Conservation (phyloP, 2,888 invertebrate species). For the Hypercompe scribonia region DNA sequence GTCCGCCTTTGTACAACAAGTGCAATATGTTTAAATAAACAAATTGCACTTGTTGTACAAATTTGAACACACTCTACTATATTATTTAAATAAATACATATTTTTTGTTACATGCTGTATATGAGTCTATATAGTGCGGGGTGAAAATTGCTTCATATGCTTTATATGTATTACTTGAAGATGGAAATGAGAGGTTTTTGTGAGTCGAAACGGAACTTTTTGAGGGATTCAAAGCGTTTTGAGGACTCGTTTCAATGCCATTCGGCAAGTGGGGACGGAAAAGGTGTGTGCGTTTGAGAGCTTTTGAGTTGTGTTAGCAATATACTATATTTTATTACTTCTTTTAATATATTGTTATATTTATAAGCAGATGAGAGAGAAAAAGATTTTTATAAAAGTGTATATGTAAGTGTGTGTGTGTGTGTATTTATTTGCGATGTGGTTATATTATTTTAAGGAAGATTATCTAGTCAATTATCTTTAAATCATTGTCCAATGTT, state of each 20-base stretch:
- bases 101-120: slow-evolving; percentile 9
- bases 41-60: too few relatives aligned
- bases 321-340: slow-evolving; percentile 18
- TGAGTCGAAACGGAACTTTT: slow-evolving; percentile 46
- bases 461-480: too few relatives aligned
- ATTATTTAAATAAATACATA: background rate
- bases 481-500: too few relatives aligned
- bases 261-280: slow-evolving; percentile 40
- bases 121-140: slow-evolving; percentile 17
- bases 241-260: slow-evolving; percentile 46
- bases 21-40: too few relatives aligned
- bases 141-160: slow-evolving; percentile 43
- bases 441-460: too few relatives aligned
- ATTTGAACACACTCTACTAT: background rate
- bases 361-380: background rate
- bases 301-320: slow-evolving; percentile 25
- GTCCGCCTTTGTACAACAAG: too few relatives aligned
- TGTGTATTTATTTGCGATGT: too few relatives aligned
- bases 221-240: slow-evolving; percentile 45
- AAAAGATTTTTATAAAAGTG: too few relatives aligned
- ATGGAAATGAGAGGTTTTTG: slow-evolving; percentile 53
- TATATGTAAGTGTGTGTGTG: too few relatives aligned
- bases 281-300: slow-evolving; percentile 23
- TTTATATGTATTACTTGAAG: slow-evolving; percentile 34
- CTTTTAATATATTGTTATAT: background rate